Base-by-base conservation (phyloP, 2,113 vertebrate genomes). In the Ramphastos sulfuratus region DNA sequence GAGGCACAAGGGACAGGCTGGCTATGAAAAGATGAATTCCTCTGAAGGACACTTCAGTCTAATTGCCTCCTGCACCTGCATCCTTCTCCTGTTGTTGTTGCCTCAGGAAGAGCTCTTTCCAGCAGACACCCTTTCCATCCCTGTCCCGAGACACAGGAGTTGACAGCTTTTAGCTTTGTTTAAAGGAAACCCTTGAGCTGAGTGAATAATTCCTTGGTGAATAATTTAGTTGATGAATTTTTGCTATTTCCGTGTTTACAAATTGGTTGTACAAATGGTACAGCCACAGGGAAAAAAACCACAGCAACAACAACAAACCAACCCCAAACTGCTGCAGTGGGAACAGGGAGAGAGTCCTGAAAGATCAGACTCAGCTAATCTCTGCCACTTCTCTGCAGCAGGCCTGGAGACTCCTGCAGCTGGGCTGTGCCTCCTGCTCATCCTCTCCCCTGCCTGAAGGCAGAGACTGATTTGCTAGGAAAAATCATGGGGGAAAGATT, bases 161-260 rank as follows among this genome's bases (percentile, higher is more conserved):
- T 91, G 85, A 90, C 86, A 94, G 55, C 60, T 85, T 89, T 39
- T 60, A 46, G 65, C 74, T 90, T 83, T 76, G 17, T 90, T 92
- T 85, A 77, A 92, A 92, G 65, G 70, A 92, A 92, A 75, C 85
- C 44, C 39, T 82, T 74, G 54, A 77, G 76, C 81, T 64, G 60
- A 90, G 87, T 33, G 58, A 87, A 60, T 93, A 94, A 96, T 89
- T 91, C 69, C 72, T 88, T 67, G 78, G 65, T 91, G 79, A 95
- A 92, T 95, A 90, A 95, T 88, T 94, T 87, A 89, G 88, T 75
- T 91, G 60, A 93, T 80, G 35, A 89, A 66, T 93, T 93, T 94
- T 56, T 92, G 70, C 73, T 80, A n/a, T 65, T 89, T 93, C 20
- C 46, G 23, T 78, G 44, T 89, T 94, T 85, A 85, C 58, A 94